These are phyloP conservation scores for Sebastes matsubarae DNA, from an alignment of 2,797 vertebrate genomes.

Conservation along the genomic window DNA sequence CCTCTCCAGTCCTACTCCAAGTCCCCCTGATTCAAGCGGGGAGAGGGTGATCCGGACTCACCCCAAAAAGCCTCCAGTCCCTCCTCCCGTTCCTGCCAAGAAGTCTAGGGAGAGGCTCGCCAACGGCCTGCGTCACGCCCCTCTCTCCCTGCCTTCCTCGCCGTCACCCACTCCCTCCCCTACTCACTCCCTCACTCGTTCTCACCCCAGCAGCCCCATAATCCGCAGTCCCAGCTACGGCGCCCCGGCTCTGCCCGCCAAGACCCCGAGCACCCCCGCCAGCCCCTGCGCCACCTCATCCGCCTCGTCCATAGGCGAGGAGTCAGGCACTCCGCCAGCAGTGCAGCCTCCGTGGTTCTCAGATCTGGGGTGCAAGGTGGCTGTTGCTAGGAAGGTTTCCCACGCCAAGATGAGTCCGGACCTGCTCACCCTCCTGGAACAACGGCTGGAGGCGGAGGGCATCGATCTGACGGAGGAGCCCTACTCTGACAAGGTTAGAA, in stretches of 20 bases:
- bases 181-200: constrained; percentile 67
- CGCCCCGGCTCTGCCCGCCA: constrained; percentile 74
- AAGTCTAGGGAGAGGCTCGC: constrained; percentile 92
- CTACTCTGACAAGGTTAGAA: constrained; percentile 94
- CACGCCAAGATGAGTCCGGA: constrained; percentile 87
- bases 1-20: constrained; percentile 65
- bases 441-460: constrained; percentile 88
- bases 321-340: constrained; percentile 74
- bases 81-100: constrained; percentile 96
- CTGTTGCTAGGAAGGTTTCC: constrained; percentile 85
- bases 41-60: constrained; percentile 82
- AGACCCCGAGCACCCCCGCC: constrained; percentile 74
- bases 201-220: constrained; percentile 73
- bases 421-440: constrained; percentile 89
- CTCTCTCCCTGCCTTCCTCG: constrained; percentile 77
- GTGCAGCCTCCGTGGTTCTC: constrained; percentile 89
- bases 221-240: constrained; percentile 55
- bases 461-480: constrained; percentile 98
- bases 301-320: constrained; percentile 75
- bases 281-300: constrained; percentile 69
- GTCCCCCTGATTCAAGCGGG: constrained; percentile 61
- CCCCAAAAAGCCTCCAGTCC: constrained; percentile 90
- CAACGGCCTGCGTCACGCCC: constrained; percentile 87
- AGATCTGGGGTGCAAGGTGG: constrained; percentile 85
- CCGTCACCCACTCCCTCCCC: constrained; percentile 73